Conservation (phyloP, 2,888 invertebrate species). For the Pyrgus malvae region DNA sequence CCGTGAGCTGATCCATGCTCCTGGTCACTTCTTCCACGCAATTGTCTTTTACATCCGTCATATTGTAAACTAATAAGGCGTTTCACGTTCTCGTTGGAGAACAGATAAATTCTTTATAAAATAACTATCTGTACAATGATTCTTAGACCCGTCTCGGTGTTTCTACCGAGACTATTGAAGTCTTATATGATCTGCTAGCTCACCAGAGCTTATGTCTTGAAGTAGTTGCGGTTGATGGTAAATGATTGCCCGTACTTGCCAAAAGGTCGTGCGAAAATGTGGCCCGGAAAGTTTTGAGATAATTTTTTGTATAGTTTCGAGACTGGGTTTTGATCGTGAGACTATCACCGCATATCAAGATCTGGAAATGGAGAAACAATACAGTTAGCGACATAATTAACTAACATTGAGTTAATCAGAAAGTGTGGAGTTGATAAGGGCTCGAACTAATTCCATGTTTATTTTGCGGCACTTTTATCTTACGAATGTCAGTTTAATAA, state of each 20-base stretch:
- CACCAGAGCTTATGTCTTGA: conserved; percentile 26
- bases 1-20: conserved; percentile 55
- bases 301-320: conserved; percentile 37
- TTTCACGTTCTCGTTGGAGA: conserved; percentile 9
- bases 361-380: conserved; percentile 52
- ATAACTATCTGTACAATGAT: conserved; percentile 46
- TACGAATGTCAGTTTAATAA: too few relatives aligned
- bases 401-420: too few relatives aligned
- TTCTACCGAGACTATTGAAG: conserved; percentile 43
- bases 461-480: too few relatives aligned
- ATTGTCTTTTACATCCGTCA: conserved; percentile 44
- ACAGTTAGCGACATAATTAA: too few relatives aligned
- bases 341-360: conserved; percentile 78
- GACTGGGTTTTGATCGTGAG: conserved; percentile 40
- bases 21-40: conserved; percentile 47
- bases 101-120: conserved; percentile 33
- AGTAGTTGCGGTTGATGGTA: conserved; percentile 22
- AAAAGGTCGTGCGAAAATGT: conserved; percentile 33
- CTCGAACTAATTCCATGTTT: too few relatives aligned
- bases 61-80: conserved; percentile 33
- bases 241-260: conserved; percentile 49
- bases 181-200: conserved; percentile 26
- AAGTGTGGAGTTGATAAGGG: too few relatives aligned
- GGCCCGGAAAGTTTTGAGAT: neutral
- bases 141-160: conserved; percentile 47